Base-by-base conservation (phyloP, 2,888 invertebrate species). In the Nipponacmea schrenckii region DNA sequence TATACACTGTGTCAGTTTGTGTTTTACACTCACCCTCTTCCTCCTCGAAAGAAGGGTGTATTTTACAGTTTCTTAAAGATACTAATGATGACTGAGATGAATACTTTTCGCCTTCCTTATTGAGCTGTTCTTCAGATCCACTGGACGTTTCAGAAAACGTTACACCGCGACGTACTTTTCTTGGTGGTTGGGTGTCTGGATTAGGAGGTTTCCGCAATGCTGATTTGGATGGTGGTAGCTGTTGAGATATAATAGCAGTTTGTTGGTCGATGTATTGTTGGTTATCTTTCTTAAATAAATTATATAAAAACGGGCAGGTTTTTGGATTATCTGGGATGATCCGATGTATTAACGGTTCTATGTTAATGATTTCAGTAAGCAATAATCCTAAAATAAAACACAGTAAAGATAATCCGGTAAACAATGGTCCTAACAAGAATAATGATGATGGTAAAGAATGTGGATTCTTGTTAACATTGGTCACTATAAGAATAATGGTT, bases 41-140 rank as follows among this genome's bases (percentile, higher is more conserved):
- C 8, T 62, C 65, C 15, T 31, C 45, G 15, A 62, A 56, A 62
- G 45, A 48, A 24, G 70, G 70, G 62, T 65, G 48, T 7, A 70
- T 70, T 66, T 56, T 64, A 66, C 64, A 70, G 46, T 70, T 65
- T 20, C 70, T 39, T 48, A 70, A 26, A 62, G 70, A 70, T 44
- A 70, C 44, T 1, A 62, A 44, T 39, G 39, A 39, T 10, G 10
- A 5, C 39, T 39, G 39, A 17, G 70, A 70, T 20, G 65, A 56
- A 39, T 64, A 39, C 39, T 39, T 39, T 39, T 39, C 39, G 7
- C 31, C 31, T 7, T 31, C 31, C 31, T 31, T 31, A 31, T 31
- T 31, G 31, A 31, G 31, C 2, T 4, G 31, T 4, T 31, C 31
- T 1, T 39, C 39, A 39, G 39, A 39, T 8, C 39, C 39, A 7